Percentiles rank a stretch among this genome's conserved stretches.
Evolutionary conservation across 2,888 invertebrate genomes (phyloP).

Genomic region (Erpobdella octoculata): DNA sequence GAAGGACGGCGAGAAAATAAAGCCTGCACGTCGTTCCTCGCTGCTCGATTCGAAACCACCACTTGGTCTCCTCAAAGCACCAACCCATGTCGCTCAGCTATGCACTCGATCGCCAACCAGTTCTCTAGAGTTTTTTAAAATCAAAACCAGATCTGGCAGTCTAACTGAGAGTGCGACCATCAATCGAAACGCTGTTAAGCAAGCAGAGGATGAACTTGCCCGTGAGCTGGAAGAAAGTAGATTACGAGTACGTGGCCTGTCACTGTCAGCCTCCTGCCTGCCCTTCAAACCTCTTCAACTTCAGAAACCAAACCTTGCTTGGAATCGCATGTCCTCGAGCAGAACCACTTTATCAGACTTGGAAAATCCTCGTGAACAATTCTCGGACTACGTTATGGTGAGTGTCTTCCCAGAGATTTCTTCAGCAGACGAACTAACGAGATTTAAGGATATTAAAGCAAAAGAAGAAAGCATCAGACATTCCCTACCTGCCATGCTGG

Average conservation of each 20-base stretch:
- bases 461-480: background rate
- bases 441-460: background rate
- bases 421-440: background rate
- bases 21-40: too few relatives aligned
- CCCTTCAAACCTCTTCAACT: background rate
- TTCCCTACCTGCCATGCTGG: too few relatives aligned
- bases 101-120: background rate
- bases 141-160: slow-evolving; percentile 3
- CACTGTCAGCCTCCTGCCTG: slow-evolving; percentile 7
- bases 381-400: background rate
- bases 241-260: background rate
- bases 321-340: background rate
- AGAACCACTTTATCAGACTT: background rate
- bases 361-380: background rate
- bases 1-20: too few relatives aligned
- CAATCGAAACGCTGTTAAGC: too few relatives aligned
- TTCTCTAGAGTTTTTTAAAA: background rate
- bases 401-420: background rate
- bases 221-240: background rate
- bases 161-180: background rate
- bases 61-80: background rate
- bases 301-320: slow-evolving; percentile 4
- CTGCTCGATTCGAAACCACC: background rate
- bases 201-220: background rate
- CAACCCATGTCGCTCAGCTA: background rate